phyloP scores from a whole-genome alignment of 2,888 invertebrate genomes.

The Eubasilissa splendida region DNA sequence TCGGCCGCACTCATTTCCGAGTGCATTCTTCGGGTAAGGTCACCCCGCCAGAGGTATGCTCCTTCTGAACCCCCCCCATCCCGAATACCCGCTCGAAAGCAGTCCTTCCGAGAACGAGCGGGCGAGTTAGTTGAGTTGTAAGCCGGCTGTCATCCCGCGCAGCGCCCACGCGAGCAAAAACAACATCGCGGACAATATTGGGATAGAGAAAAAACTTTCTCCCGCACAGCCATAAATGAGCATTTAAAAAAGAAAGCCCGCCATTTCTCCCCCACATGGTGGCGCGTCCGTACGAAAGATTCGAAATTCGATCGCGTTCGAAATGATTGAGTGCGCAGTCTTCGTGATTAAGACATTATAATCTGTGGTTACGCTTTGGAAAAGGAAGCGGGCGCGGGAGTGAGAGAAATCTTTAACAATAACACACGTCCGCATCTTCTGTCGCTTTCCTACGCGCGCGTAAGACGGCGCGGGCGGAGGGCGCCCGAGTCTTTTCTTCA shows the following conservation, averaged over 20 bases:
- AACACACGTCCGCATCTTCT: background rate
- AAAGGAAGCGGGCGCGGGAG: slow-evolving; percentile 5
- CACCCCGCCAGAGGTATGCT: slow-evolving; percentile 19
- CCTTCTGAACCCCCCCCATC: slow-evolving; percentile 4
- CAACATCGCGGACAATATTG: slow-evolving; percentile 5
- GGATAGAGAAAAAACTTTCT: slow-evolving; percentile 24
- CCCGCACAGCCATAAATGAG: slow-evolving; percentile 14
- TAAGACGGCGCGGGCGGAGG: background rate
- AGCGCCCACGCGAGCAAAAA: slow-evolving; percentile 31
- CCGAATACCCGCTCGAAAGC: slow-evolving; percentile 10
- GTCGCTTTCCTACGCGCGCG: background rate
- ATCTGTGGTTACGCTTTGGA: slow-evolving; percentile 51
- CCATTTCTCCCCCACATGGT: slow-evolving; percentile 15
- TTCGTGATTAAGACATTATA: slow-evolving; percentile 55
- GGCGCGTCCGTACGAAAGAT: slow-evolving; percentile 25
- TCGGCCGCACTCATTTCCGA: slow-evolving; percentile 8
- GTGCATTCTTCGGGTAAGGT: slow-evolving; percentile 44
- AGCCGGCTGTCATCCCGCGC: slow-evolving; percentile 44
- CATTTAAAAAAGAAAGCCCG: slow-evolving; percentile 39
- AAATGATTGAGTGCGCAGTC: slow-evolving; percentile 48
- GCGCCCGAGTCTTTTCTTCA: background rate
- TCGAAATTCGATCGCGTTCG: slow-evolving; percentile 43
- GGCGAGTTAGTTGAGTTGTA: slow-evolving; percentile 44
- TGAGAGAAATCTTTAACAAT: background rate
- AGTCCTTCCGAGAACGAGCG: slow-evolving; percentile 35